A percentile compares a stretch with the other conserved stretches of the same genome.
phyloP scores from a whole-genome alignment of 1,140 invertebrate species.

The Calephelis virginiensis region DNA sequence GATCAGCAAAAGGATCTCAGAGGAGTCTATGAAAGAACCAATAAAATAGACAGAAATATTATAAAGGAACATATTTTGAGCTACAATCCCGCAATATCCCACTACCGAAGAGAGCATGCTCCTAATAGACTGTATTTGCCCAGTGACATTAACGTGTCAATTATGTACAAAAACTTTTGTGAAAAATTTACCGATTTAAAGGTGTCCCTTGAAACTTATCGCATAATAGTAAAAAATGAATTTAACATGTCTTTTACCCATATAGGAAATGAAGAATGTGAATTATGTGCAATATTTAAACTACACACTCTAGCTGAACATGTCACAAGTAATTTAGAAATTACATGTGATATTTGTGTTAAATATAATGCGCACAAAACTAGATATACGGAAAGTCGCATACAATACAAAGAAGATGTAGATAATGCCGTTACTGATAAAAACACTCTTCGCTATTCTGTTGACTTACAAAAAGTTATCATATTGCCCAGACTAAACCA shows the following conservation, averaged over 20 bases:
- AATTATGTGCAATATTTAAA: not conserved
- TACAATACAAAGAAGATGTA: conserved; percentile 2
- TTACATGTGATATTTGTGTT: conserved; percentile 6
- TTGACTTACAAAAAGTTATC: not conserved
- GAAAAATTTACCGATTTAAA: not conserved
- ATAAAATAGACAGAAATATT: no score
- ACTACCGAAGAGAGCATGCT: no score
- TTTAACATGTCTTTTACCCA: conserved; percentile 1
- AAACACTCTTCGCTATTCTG: conserved; percentile 1
- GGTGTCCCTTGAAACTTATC: not conserved
- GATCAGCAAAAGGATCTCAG: no score
- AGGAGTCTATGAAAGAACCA: no score
- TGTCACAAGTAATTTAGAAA: not conserved
- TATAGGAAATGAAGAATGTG: conserved; percentile 2
- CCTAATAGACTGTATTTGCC: no score
- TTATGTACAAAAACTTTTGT: no score
- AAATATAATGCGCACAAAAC: conserved; percentile 6
- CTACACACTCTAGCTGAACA: not conserved
- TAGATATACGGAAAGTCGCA: not conserved
- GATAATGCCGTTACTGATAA: conserved; percentile 7
- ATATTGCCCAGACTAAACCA: conserved; percentile 5
- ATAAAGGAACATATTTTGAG: no score
- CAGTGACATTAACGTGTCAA: no score
- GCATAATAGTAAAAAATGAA: not conserved
- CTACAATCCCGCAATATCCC: no score